Base-by-base conservation (phyloP, 1,140 invertebrate species). In the Neodiprion pinetum region DNA sequence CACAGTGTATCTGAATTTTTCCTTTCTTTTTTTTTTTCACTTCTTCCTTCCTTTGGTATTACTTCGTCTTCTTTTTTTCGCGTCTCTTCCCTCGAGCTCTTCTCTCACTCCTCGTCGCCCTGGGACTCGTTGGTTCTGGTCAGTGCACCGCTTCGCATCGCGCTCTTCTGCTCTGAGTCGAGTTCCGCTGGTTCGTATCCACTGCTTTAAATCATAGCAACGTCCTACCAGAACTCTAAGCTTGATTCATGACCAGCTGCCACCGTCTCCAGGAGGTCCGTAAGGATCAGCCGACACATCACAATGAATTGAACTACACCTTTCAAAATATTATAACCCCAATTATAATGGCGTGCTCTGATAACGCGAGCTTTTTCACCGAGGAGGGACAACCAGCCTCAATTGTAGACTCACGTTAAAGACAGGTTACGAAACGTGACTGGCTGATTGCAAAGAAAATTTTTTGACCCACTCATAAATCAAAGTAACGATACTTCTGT, bases 211-310 rank as follows among this genome's bases (percentile, higher is more conserved):
- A 85, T 85, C 82, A 84, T 74, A 61, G 67, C 74, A 73, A 75
- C 79, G 79, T 82, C 82, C 81, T 78, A 82, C 80, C 73, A 78
- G 68, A 53, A 75, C 75, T 74, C 80, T 84, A 84, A 84, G 81
- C 80, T 79, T 84, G 83, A 85, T 85, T 83, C 82, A 85, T 84
- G 72, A 53, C 74, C 48, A 49, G 48, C 70, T 48, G 70, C n/a
- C 70, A 17, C 70, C 23, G 40, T 61, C 53, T 40, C 11, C n/a
- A 47, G 70, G 48, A 71, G 21, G 21, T 49, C 23, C 48, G n/a
- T 17, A 14, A 40, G 23, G 12, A 71, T 49, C 70, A 40, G 48
- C 4, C 28, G 70, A 21, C 70, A 50, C 70, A 48, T 48, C 70
- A 9, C n/a, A 17, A 61, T 17, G 53, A 21, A 21, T 21, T 21